Base-by-base conservation (phyloP, 2,888 invertebrate species). In the Stenodera caucasica region DNA sequence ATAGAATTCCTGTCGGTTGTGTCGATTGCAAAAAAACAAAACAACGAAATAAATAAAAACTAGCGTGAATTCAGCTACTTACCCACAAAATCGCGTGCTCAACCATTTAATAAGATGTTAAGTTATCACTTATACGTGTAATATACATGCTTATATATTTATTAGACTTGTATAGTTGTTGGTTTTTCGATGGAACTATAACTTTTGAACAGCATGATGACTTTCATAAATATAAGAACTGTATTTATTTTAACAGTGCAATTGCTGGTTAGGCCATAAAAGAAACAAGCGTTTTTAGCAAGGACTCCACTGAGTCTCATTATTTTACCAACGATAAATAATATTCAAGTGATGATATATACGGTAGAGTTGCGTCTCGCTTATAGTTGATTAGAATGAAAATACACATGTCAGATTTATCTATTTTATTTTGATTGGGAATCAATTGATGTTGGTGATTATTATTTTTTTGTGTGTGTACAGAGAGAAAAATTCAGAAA, bases 101-200 rank as follows among this genome's bases (percentile, higher is more conserved):
- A 70, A 68, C n/a, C 68, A 66, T 75, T 78, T 79, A 80, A 80
- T 80, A 77, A 76, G 78, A 78, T 78, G 79, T 79, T 78, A 80
- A 80, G 77, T 79, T 79, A 80, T 80, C 79, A 78, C 79, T 78
- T 79, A 78, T 72, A 75, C 72, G 73, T 78, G 78, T 79, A 79
- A 79, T 79, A 78, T 77, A 79, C 78, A 76, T 78, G 75, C 69
- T 76, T 73, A 73, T 75, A 70, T 76, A 77, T 78, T 77, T 77
- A 77, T 78, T 76, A 73, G 74, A 74, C 62, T 66, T 62, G 67
- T 68, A 71, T 15, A 70, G 62, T 61, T 61, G 65, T 67, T 67
- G 61, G 63, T 67, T 68, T 49, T 45, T 33, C 58, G 66, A 67
- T 64, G 64, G 59, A 71, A 67, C 67, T 67, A 71, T 70, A 70